Evolutionary conservation across 2,113 vertebrate genomes (phyloP), one percentile per base, ranked within the genome.

Genomic region (Embiotoca jacksoni): DNA sequence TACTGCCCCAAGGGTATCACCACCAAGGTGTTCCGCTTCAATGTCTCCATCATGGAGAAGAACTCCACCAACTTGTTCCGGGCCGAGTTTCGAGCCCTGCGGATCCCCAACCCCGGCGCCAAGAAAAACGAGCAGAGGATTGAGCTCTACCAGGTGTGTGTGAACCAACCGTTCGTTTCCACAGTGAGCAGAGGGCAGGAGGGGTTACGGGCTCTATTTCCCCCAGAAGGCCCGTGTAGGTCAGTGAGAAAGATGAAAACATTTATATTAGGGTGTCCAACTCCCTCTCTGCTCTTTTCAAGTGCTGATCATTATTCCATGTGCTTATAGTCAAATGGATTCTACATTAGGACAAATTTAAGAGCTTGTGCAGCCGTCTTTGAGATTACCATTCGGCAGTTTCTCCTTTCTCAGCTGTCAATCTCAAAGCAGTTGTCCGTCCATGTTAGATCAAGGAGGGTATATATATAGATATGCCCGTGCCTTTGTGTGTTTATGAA

Each of bases 61-160:
- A 99, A 99, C 86, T 94, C 96, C 92, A 97, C 96, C 92, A 98
- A 98, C 90, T 92, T 99, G 73, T 99, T 99, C 93, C 95, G 97
- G 70, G 98, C 98, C 0, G 98, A 99, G 92, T 99, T 99, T 82
- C 95, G 98, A 52, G 96, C 97, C 66, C 92, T 98, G 89, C 94
- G 97, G 1, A 94, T 97, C 84, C 96, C 96, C 72, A 99, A 99
- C 86, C 86, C 78, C 0, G 92, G 78, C 16, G 96, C 98, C 90
- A 97, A 97, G 92, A 97, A 94, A 81, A 96, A 93, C 0, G 98
- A 99, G 83, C 98, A 99, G 92, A 95, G 97, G 79, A 97, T 99
- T 52, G 98, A 99, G 91, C 96, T 99, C 86, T 99, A 99, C 92
- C 98, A 99, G 96, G 98, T 98, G 90, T 75, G 90, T 75, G 90